A percentile compares a stretch with the other conserved stretches of the same genome.
Evolutionary conservation across 1,140 invertebrate genomes (phyloP).

Genomic region (Ctenoplectra terminalis): DNA sequence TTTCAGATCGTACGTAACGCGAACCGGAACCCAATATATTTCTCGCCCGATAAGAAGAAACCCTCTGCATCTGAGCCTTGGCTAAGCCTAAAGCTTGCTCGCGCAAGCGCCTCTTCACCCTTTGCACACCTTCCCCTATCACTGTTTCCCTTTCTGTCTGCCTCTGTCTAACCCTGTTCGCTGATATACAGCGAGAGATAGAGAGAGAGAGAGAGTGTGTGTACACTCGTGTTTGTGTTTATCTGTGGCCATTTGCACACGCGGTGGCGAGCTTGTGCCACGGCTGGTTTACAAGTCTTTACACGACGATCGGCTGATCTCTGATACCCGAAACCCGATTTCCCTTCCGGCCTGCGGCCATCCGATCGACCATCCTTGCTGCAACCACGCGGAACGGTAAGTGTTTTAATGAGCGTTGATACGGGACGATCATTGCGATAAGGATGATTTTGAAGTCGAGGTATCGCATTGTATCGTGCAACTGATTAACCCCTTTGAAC

Average conservation of each 20-base stretch:
- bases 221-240: constrained; percentile 15
- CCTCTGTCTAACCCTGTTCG: no score
- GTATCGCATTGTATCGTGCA: no score
- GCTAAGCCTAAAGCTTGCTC: neutral
- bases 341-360: constrained; percentile 27
- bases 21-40: constrained; percentile 78
- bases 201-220: neutral
- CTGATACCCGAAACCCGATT: constrained; percentile 43
- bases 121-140: neutral
- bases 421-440: neutral
- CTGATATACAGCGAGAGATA: neutral
- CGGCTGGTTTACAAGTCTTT: constrained; percentile 54
- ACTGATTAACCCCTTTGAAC: no score
- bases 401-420: neutral
- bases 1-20: constrained; percentile 75
- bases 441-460: no score
- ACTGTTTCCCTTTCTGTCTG: neutral
- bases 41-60: constrained; percentile 77
- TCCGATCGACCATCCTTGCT: constrained; percentile 1
- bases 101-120: constrained; percentile 13
- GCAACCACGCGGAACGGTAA: neutral
- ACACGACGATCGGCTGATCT: constrained; percentile 44
- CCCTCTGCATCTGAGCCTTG: constrained; percentile 21
- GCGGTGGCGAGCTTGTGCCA: neutral
- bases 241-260: constrained; percentile 12